Evolutionary conservation across 2,797 vertebrate genomes (phyloP).

Genomic region (Capromys pilorides): DNA sequence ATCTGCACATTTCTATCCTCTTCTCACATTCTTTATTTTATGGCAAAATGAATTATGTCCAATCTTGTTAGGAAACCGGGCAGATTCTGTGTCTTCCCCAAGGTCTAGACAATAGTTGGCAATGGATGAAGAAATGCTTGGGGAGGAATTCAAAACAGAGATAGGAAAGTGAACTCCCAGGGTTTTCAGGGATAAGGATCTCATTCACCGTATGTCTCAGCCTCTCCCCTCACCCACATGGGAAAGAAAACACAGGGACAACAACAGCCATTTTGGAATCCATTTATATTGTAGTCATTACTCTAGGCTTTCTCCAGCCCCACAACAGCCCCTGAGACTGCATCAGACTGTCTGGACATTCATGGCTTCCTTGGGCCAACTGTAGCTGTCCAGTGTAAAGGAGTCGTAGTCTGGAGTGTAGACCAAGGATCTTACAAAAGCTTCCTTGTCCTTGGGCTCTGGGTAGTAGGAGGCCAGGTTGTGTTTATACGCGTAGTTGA

Average conservation of each 20-base stretch:
- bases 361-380: conserved; percentile 94
- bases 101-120: neutral
- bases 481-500: conserved; percentile 94
- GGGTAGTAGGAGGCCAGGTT: conserved; percentile 94
- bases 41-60: conserved; percentile 32
- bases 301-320: conserved; percentile 30
- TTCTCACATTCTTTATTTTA: neutral
- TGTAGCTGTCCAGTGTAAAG: conserved; percentile 93
- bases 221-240: conserved; percentile 32
- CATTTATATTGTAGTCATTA: conserved; percentile 67
- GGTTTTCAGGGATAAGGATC: neutral
- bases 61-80: neutral
- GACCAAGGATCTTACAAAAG: conserved; percentile 92
- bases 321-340: neutral
- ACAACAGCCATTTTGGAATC: conserved; percentile 64
- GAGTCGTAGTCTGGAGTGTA: conserved; percentile 97
- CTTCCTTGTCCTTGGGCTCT: conserved; percentile 96
- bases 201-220: neutral
- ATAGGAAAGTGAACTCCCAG: conserved; percentile 16
- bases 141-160: conserved; percentile 15
- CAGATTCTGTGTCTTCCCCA: conserved; percentile 22
- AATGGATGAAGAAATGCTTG: conserved; percentile 30
- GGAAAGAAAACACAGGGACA: conserved; percentile 62
- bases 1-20: neutral
- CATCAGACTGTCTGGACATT: conserved; percentile 91